phyloP scores from a whole-genome alignment of 2,113 vertebrate species.

The Catharus fuscescens region DNA sequence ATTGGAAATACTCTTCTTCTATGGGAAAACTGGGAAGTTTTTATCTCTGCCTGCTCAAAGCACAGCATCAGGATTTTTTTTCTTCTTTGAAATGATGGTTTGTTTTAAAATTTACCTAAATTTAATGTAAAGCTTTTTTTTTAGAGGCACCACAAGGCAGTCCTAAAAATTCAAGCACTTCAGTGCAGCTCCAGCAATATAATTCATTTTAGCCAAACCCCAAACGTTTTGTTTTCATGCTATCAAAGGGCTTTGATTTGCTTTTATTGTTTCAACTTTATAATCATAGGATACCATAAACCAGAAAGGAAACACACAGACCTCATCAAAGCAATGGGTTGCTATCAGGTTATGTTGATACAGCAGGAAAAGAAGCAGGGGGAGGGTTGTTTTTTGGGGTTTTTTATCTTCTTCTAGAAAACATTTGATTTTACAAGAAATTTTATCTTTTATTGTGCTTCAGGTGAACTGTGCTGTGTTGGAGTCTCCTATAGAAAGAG shows the following conservation, averaged over 20 bases:
- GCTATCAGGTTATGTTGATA: neutral
- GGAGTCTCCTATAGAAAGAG: neutral
- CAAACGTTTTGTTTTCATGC: neutral
- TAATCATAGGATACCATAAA: neutral
- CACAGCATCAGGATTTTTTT: neutral
- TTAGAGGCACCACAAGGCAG: neutral
- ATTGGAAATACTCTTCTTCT: neutral
- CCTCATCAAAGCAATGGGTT: conserved; percentile 26
- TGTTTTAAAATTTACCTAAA: conserved; percentile 22
- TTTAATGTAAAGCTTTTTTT: neutral
- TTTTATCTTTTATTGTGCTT: neutral
- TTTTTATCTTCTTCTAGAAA: neutral
- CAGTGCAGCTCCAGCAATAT: neutral
- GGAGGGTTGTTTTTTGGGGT: neutral
- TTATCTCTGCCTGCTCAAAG: conserved; percentile 2
- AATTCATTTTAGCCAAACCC: neutral
- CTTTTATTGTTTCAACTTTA: conserved; percentile 47
- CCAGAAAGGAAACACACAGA: neutral
- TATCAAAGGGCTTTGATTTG: conserved; percentile 50
- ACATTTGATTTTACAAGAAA: neutral
- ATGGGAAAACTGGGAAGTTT: neutral
- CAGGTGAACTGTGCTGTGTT: neutral
- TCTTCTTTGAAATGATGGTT: neutral
- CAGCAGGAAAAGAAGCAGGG: neutral
- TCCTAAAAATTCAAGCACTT: neutral